A percentile compares a stretch with the other conserved stretches of the same genome.
phyloP scores from a whole-genome alignment of 1,140 invertebrate genomes.

The Dreissena polymorpha region DNA sequence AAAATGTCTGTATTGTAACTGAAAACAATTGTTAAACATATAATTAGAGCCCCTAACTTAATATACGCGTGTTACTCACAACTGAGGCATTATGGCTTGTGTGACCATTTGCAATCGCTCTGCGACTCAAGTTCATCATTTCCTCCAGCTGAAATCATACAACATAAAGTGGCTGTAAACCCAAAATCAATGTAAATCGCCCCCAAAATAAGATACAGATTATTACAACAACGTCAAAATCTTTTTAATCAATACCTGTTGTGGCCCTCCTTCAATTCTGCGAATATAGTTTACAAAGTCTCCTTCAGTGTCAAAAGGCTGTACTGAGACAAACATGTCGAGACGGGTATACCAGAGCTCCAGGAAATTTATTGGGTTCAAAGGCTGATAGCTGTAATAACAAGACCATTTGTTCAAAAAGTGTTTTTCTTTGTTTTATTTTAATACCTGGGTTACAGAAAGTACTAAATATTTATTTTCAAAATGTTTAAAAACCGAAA shows the following conservation, averaged over 20 bases:
- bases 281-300: conserved; percentile 65
- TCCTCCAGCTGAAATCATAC: conserved; percentile 60
- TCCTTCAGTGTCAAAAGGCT: conserved; percentile 59
- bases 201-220: no score
- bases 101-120: conserved; percentile 46
- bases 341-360: conserved; percentile 57
- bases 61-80: conserved; percentile 53
- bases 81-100: conserved; percentile 62
- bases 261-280: conserved; percentile 55
- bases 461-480: no score
- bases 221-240: no score
- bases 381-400: conserved; percentile 59
- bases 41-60: no score
- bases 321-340: conserved; percentile 34
- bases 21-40: no score
- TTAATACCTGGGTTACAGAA: no score
- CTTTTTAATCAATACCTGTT: conserved; percentile 51
- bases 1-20: no score
- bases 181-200: no score
- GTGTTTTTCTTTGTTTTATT: no score
- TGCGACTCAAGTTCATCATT: conserved; percentile 53
- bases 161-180: neutral
- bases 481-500: no score
- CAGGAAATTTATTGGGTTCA: conserved; percentile 69
- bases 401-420: neutral